Conservation (phyloP, 2,888 invertebrate species). For the Orthosia cruda region DNA sequence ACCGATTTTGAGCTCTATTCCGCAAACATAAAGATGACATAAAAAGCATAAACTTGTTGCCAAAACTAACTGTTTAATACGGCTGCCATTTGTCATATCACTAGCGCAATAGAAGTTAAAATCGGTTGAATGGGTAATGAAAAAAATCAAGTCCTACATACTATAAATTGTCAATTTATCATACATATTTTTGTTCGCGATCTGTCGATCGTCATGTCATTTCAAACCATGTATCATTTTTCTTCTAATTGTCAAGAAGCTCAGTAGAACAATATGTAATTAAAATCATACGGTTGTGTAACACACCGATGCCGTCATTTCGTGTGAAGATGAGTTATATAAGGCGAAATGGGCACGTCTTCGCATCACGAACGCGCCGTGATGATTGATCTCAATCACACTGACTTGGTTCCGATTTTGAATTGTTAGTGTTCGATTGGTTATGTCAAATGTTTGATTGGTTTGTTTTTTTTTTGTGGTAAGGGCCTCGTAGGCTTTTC, state of each 20-base stretch:
- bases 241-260: conserved; percentile 11
- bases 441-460: background rate
- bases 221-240: conserved; percentile 3
- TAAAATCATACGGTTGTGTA: conserved; percentile 39
- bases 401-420: conserved; percentile 43
- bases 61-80: too few relatives aligned
- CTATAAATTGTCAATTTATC: conserved; percentile 4
- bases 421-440: conserved; percentile 19
- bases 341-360: conserved; percentile 45
- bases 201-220: conserved; percentile 12
- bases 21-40: too few relatives aligned
- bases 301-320: conserved; percentile 37
- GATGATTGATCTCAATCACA: conserved; percentile 52
- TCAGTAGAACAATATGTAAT: conserved; percentile 60
- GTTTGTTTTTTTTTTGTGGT: background rate
- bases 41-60: too few relatives aligned
- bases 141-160: too few relatives aligned
- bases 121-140: too few relatives aligned
- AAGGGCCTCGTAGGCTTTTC: too few relatives aligned
- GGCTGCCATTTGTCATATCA: too few relatives aligned
- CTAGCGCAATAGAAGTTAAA: too few relatives aligned
- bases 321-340: conserved; percentile 66
- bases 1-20: too few relatives aligned
- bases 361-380: conserved; percentile 44
- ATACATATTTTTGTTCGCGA: background rate